These are phyloP conservation scores for Heliconius erato DNA, from an alignment of 2,888 invertebrate species.

Conservation along the genomic window DNA sequence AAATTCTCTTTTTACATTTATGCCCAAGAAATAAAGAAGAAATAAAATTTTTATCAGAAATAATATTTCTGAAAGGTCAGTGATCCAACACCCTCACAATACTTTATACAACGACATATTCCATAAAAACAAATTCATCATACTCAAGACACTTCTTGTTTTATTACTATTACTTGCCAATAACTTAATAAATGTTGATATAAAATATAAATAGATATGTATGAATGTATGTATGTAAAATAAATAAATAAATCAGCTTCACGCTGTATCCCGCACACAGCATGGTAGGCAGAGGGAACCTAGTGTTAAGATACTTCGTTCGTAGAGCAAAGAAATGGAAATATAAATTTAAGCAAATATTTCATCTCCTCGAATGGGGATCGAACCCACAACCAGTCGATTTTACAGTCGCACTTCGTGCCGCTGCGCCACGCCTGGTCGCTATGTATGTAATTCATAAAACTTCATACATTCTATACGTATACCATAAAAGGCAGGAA, in stretches of 20 bases:
- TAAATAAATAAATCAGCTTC: no score
- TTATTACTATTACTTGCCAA: slow-evolving; percentile 20
- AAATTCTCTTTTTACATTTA: not conserved
- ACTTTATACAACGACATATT: not conserved
- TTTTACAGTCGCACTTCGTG: no score
- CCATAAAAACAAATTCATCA: slow-evolving; percentile 15
- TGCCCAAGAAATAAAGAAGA: not conserved
- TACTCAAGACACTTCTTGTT: not conserved
- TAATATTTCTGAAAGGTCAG: not conserved
- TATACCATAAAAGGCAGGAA: slow-evolving; percentile 56
- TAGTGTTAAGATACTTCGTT: no score
- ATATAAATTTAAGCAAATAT: no score
- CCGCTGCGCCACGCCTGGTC: no score
- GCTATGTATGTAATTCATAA: not conserved
- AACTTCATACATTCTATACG: slow-evolving; percentile 59
- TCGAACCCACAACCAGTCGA: no score
- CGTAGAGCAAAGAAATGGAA: no score
- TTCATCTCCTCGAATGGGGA: no score
- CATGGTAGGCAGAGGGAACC: no score
- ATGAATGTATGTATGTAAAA: not conserved
- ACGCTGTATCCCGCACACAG: no score
- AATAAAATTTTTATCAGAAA: not conserved
- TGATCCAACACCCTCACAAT: not conserved
- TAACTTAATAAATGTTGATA: slow-evolving; percentile 57
- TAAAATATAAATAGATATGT: no score